Conservation (phyloP, 2,113 vertebrate genomes). For the Hippocampus zosterae region DNA sequence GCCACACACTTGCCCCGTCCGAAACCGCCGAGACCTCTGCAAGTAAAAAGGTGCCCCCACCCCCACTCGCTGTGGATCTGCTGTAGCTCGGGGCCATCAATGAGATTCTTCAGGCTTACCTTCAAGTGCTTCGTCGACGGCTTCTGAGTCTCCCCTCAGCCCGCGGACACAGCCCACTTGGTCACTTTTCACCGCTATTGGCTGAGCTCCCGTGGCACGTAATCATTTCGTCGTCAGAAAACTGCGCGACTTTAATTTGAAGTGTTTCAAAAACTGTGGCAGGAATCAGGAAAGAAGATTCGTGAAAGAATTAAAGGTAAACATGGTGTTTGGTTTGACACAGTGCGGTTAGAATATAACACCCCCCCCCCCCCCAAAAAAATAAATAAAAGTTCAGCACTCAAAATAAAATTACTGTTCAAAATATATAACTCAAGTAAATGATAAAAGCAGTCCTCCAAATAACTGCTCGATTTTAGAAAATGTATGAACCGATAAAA, state of each 20-base stretch:
- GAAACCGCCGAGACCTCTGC: background rate
- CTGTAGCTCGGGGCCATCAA: constrained; percentile 70
- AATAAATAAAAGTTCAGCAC: no score
- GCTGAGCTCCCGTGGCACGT: constrained; percentile 48
- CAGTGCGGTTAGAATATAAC: no score
- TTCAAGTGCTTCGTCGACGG: constrained; percentile 95
- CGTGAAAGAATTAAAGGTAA: background rate
- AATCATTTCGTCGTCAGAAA: constrained; percentile 36
- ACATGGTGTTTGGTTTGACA: no score
- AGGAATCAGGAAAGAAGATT: constrained; percentile 3
- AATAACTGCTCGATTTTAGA: background rate
- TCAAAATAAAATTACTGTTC: no score
- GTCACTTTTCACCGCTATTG: constrained; percentile 9
- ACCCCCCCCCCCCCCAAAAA: no score
- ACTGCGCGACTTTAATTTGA: constrained; percentile 37
- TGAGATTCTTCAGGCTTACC: constrained; percentile 94
- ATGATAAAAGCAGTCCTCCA: background rate
- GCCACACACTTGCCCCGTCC: background rate
- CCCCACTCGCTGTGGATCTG: constrained; percentile 43
- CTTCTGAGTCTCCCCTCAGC: constrained; percentile 77
- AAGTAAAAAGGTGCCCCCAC: background rate
- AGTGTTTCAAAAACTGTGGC: constrained; percentile 31
- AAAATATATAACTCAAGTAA: background rate
- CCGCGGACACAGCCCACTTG: constrained; percentile 23
- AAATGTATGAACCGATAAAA: background rate